Evolutionary conservation across 2,797 vertebrate genomes (phyloP).

Genomic region (Rhinichthys osculus): DNA sequence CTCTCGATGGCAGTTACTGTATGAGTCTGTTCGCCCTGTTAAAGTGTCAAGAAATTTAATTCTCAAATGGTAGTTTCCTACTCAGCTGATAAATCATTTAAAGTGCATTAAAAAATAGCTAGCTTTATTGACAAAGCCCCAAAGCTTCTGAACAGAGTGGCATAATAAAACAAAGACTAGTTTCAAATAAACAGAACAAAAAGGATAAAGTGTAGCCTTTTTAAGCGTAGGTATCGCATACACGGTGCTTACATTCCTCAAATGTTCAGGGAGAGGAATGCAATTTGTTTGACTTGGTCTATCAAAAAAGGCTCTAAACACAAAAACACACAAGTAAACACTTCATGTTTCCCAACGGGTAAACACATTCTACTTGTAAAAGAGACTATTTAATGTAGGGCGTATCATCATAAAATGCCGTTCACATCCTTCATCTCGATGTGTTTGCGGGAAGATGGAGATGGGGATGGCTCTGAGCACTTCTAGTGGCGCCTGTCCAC

Average conservation of each 20-base stretch:
- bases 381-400: conserved; percentile 59
- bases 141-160: conserved; percentile 16
- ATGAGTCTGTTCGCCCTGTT: conserved; percentile 21
- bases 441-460: conserved; percentile 64
- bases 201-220: not conserved
- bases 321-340: conserved; percentile 65
- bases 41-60: conserved; percentile 33
- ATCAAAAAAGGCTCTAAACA: conserved; percentile 62
- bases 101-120: conserved; percentile 25
- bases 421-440: conserved; percentile 65
- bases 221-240: conserved; percentile 10
- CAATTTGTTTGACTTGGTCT: conserved; percentile 47
- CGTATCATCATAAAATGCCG: conserved; percentile 69
- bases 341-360: conserved; percentile 62
- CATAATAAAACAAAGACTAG: conserved; percentile 27
- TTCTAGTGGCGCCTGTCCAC: conserved; percentile 68
- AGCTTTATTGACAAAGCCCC: conserved; percentile 14
- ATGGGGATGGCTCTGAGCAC: conserved; percentile 69
- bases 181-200: conserved; percentile 18
- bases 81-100: conserved; percentile 35
- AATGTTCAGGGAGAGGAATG: conserved; percentile 41
- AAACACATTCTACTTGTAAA: conserved; percentile 72
- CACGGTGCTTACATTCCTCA: conserved; percentile 30
- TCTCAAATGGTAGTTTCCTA: conserved; percentile 22
- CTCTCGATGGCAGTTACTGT: conserved; percentile 64